phyloP scores from a whole-genome alignment of 1,140 invertebrate genomes.

The Drosophila busckii region DNA sequence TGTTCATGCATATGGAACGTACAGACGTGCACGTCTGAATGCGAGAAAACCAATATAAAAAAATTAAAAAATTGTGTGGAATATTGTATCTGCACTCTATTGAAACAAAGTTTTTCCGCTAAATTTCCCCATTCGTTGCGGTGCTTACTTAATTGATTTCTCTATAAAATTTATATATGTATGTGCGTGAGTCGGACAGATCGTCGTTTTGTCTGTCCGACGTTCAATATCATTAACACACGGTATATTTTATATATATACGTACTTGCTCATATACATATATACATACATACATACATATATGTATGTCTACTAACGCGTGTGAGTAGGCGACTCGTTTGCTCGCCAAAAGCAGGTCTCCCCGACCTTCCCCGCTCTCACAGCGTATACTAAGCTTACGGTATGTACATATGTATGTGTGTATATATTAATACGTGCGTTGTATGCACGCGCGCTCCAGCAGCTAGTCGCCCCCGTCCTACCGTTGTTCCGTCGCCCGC shows the following conservation, averaged over 20 bases:
- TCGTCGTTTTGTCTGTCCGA: constrained; percentile 27
- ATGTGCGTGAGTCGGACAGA: constrained; percentile 34
- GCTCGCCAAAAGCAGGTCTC: constrained; percentile 17
- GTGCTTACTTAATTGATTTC: constrained; percentile 65
- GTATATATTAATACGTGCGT: constrained; percentile 43
- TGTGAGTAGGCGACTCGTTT: constrained; percentile 35
- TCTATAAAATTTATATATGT: constrained; percentile 48
- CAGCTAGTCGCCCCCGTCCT: constrained; percentile 53
- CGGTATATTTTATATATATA: constrained; percentile 36
- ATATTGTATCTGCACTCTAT: constrained; percentile 41
- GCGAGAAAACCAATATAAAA: no score
- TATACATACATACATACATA: constrained; percentile 23
- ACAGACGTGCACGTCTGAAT: no score
- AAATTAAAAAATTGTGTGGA: constrained; percentile 50
- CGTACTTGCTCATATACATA: constrained; percentile 16
- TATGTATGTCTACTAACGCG: constrained; percentile 28
- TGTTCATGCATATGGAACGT: constrained; percentile 18
- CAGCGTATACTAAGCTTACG: constrained; percentile 22
- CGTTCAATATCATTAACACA: constrained; percentile 41
- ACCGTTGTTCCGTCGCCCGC: constrained; percentile 36
- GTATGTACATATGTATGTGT: constrained; percentile 22
- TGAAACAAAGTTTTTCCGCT: constrained; percentile 53
- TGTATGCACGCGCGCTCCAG: constrained; percentile 71
- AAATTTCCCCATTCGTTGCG: constrained; percentile 23
- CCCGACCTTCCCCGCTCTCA: constrained; percentile 9